These are phyloP conservation scores for Cephalopholis sonnerati DNA, from an alignment of 2,113 vertebrate genomes.

Conservation along the genomic window DNA sequence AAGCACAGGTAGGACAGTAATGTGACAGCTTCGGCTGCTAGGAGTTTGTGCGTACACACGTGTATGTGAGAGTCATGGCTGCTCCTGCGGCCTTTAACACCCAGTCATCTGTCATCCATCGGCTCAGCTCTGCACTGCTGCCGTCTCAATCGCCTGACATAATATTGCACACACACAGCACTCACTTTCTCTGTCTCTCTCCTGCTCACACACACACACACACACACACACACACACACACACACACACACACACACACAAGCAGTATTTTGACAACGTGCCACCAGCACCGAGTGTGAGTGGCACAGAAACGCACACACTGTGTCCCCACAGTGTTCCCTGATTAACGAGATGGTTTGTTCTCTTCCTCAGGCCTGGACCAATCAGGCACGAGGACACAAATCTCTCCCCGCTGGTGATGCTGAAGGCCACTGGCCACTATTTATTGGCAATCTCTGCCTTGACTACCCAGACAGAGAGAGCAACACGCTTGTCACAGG, in stretches of 20 bases:
- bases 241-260: conserved; percentile 29
- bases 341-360: conserved; percentile 81
- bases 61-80: conserved; percentile 51
- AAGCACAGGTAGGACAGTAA: conserved; percentile 58
- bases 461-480: conserved; percentile 79
- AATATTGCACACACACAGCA: conserved; percentile 49
- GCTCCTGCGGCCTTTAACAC: conserved; percentile 72
- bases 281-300: conserved; percentile 51
- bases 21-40: conserved; percentile 57
- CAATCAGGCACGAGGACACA: conserved; percentile 80
- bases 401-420: conserved; percentile 77
- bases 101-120: conserved; percentile 73
- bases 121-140: conserved; percentile 60
- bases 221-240: conserved; percentile 29
- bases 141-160: conserved; percentile 70
- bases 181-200: conserved; percentile 42
- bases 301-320: conserved; percentile 58
- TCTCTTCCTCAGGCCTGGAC: conserved; percentile 72
- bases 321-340: conserved; percentile 69
- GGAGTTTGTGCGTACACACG: conserved; percentile 28
- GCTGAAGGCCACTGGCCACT: conserved; percentile 82
- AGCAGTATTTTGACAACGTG: conserved; percentile 56
- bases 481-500: conserved; percentile 73
- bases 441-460: conserved; percentile 83
- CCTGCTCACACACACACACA: conserved; percentile 16